A percentile compares a stretch with the other conserved stretches of the same genome.
phyloP scores from a whole-genome alignment of 2,888 invertebrate genomes.

The Trissoscelio sp. region DNA sequence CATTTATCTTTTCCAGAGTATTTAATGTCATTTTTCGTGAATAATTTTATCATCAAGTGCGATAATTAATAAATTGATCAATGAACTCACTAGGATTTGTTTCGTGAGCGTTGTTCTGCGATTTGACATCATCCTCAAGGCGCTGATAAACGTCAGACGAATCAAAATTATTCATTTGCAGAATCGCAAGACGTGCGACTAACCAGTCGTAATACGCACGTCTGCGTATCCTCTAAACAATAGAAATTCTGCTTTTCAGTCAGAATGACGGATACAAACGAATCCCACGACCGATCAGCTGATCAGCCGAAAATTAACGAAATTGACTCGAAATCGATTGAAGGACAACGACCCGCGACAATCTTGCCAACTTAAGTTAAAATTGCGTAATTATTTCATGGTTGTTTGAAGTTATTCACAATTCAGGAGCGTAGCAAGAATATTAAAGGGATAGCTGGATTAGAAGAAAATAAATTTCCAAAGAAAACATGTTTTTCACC shows the following conservation, averaged over 20 bases:
- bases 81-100: slow-evolving; percentile 77
- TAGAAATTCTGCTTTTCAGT: slow-evolving; percentile 7
- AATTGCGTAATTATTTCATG: slow-evolving; percentile 18
- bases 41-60: neutral
- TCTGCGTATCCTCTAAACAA: neutral
- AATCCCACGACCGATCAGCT: slow-evolving; percentile 36
- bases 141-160: slow-evolving; percentile 77
- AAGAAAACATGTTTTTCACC: too few species aligned
- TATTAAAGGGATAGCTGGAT: too few species aligned
- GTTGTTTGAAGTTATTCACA: neutral
- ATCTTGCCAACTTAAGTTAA: slow-evolving; percentile 20
- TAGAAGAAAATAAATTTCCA: too few species aligned
- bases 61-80: slow-evolving; percentile 5
- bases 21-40: neutral
- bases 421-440: neutral
- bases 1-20: neutral
- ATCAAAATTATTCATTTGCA: slow-evolving; percentile 66
- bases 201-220: slow-evolving; percentile 17
- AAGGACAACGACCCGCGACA: slow-evolving; percentile 37
- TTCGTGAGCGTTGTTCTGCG: slow-evolving; percentile 74
- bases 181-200: slow-evolving; percentile 46
- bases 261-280: slow-evolving; percentile 27
- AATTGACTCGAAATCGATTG: slow-evolving; percentile 34
- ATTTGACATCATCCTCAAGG: slow-evolving; percentile 76
- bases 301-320: slow-evolving; percentile 42